A percentile compares a stretch with the other conserved stretches of the same genome.
Evolutionary conservation across 2,797 vertebrate genomes (phyloP).

Genomic region (Acipenser transmontanus): DNA sequence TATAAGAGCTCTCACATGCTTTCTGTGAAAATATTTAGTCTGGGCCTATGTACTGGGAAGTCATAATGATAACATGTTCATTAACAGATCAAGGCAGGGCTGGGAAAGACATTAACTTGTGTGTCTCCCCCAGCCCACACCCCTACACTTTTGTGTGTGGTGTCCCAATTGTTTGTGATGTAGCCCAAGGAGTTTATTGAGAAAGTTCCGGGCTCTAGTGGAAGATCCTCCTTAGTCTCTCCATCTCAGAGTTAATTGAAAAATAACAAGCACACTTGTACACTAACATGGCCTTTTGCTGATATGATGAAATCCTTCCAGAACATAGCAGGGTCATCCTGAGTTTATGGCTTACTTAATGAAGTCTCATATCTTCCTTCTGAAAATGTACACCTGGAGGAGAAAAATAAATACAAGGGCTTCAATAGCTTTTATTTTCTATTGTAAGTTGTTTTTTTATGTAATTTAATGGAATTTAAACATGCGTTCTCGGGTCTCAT

Average conservation of each 20-base stretch:
- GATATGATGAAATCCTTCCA: not conserved
- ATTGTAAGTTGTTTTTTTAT: too few species aligned
- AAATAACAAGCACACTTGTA: constrained; percentile 17
- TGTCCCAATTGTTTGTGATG: not conserved
- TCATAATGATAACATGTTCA: constrained; percentile 32
- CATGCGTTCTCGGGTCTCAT: too few species aligned
- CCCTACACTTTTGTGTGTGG: not conserved
- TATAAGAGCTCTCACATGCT: constrained; percentile 36
- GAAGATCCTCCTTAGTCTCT: constrained; percentile 17
- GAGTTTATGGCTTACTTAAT: constrained; percentile 3
- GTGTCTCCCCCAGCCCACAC: not conserved
- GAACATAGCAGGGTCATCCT: not conserved
- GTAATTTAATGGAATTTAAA: too few species aligned
- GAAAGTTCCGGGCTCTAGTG: constrained; percentile 2
- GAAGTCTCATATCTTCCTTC: not conserved
- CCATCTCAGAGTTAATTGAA: constrained; percentile 19
- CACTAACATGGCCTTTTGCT: constrained; percentile 4
- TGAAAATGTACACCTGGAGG: not conserved
- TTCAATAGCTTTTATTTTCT: too few species aligned
- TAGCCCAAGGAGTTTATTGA: not conserved
- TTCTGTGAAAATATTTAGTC: constrained; percentile 43
- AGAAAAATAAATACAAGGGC: too few species aligned
- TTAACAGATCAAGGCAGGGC: not conserved
- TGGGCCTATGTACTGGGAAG: constrained; percentile 33
- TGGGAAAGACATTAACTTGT: not conserved